Conservation (phyloP, 1,140 invertebrate genomes). For the Lasaia peninsularis region DNA sequence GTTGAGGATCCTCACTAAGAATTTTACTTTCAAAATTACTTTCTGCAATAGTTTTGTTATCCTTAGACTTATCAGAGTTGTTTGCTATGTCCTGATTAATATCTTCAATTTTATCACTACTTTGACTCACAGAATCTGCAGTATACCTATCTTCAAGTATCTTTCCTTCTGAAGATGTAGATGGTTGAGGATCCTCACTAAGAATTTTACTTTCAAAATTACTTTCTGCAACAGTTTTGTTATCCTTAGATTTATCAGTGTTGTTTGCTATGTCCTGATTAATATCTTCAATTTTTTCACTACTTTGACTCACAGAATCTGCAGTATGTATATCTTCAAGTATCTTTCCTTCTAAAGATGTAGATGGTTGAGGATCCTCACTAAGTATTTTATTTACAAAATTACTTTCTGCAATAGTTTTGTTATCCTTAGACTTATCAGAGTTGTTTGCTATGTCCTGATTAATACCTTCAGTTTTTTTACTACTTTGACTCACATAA, state of each 20-base stretch:
- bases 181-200: slow-evolving; percentile 23
- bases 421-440: neutral
- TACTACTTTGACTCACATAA: neutral
- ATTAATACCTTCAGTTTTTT: neutral
- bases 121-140: slow-evolving; percentile 19
- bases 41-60: neutral
- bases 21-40: slow-evolving; percentile 10
- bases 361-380: slow-evolving; percentile 26
- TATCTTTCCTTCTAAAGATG: slow-evolving; percentile 19
- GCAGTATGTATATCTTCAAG: slow-evolving; percentile 27
- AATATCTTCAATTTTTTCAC: neutral
- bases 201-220: slow-evolving; percentile 6
- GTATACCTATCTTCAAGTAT: slow-evolving; percentile 25
- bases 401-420: neutral
- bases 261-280: neutral
- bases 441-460: neutral
- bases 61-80: neutral
- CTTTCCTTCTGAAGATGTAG: slow-evolving; percentile 23
- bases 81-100: neutral
- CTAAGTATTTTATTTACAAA: slow-evolving; percentile 5
- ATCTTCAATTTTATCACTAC: neutral
- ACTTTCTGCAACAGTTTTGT: neutral
- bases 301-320: slow-evolving; percentile 13
- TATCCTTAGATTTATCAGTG: neutral
- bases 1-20: slow-evolving; percentile 19